Base-by-base conservation (phyloP, 2,797 vertebrate genomes). In the Dallia pectoralis region DNA sequence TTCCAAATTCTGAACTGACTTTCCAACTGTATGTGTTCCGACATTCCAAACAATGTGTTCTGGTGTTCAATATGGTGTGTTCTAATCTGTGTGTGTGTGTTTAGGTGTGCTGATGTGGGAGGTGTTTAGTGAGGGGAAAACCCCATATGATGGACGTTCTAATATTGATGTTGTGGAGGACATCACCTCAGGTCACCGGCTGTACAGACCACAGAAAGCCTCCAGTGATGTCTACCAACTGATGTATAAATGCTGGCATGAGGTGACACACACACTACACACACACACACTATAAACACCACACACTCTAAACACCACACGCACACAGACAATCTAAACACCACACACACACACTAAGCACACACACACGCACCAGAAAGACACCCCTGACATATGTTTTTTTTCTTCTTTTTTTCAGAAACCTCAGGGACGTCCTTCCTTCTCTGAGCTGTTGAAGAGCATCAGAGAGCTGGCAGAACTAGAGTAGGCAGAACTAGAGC, bases 61-160 rank as follows among this genome's bases (percentile, higher is more conserved):
- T 25, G 59, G 15, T 29, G 11, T n/a, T n/a, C n/a, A n/a, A n/a
- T n/a, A n/a, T n/a, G n/a, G n/a, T n/a, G n/a, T n/a, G n/a, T 40
- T 33, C n/a, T 32, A 11, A 12, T 47, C 6, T 44, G 75, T 64
- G 12, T 69, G 27, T 25, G 36, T 72, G n/a, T 59, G 64, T 86
- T 64, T 72, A 97, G 96, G 96, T 25, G 95, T 97, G 76, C 77
- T 96, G 79, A 95, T 97, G 94, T 97, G 96, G 96, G 96, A 97
- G 87, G 88, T 96, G 73, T 97, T 91, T 88, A 92, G 95, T 0
- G 94, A 94, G 81, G 96, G 96, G 64, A 92, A 90, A 81, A 93
- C 89, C 73, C 95, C 96, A 0, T 97, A 96, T 81, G 94, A 94
- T 74, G 93, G 89, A 48, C 90, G 84, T 44, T 85, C 92, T 48